phyloP scores from a whole-genome alignment of 2,797 vertebrate genomes.

The Malacoctenus gilli region DNA sequence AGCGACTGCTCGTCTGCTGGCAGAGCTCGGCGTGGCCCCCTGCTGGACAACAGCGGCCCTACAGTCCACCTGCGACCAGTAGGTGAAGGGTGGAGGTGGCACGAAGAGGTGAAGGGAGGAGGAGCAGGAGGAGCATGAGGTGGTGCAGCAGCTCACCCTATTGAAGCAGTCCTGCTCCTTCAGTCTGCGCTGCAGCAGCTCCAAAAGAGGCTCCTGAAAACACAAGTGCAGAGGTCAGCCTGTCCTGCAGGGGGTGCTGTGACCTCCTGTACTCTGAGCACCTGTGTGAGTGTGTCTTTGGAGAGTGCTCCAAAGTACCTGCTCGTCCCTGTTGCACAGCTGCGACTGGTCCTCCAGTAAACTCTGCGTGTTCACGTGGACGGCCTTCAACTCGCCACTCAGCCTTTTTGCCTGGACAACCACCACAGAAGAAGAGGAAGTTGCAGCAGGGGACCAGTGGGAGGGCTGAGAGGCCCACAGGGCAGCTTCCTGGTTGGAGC shows the following conservation, averaged over 20 bases:
- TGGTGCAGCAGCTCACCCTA: slow-evolving; percentile 43
- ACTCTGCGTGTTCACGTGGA: slow-evolving; percentile 61
- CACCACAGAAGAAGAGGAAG: slow-evolving; percentile 20
- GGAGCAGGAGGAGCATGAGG: background rate
- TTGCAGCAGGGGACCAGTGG: background rate
- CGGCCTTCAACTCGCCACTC: slow-evolving; percentile 64
- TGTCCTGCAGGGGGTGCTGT: background rate
- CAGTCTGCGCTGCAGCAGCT: slow-evolving; percentile 44
- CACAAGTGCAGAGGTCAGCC: too few species aligned
- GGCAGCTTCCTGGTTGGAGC: background rate
- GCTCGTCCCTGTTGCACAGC: slow-evolving; percentile 29
- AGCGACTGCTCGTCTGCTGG: too few species aligned
- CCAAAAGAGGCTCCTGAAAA: slow-evolving; percentile 30
- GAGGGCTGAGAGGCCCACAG: background rate
- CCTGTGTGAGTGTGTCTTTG: too few species aligned
- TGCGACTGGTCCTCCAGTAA: slow-evolving; percentile 64
- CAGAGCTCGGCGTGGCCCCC: too few species aligned
- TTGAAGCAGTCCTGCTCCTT: slow-evolving; percentile 47
- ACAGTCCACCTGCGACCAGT: too few species aligned
- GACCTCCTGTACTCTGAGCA: too few species aligned
- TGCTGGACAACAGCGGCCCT: too few species aligned
- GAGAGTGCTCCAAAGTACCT: slow-evolving; percentile 57
- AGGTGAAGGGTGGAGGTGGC: too few species aligned
- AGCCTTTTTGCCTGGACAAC: slow-evolving; percentile 69
- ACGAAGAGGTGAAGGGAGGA: too few species aligned